phyloP scores from a whole-genome alignment of 2,797 vertebrate genomes.

The Pterois miles region DNA sequence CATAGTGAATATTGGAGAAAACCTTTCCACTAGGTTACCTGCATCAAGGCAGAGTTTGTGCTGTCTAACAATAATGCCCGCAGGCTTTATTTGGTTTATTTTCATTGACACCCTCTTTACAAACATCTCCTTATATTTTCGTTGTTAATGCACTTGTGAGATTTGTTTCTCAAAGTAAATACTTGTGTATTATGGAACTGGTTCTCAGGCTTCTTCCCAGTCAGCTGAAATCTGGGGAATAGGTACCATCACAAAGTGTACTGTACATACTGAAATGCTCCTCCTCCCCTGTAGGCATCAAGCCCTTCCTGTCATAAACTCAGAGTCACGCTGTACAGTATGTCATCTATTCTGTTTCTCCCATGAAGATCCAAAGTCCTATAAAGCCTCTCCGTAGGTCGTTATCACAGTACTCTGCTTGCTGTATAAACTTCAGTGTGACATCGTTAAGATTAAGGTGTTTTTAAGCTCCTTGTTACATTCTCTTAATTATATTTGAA shows the following conservation, averaged over 20 bases:
- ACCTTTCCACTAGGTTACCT: background rate
- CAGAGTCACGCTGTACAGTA: background rate
- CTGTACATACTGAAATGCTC: background rate
- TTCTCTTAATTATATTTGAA: background rate
- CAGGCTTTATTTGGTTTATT: background rate
- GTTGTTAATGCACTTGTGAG: background rate
- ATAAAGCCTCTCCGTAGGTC: too few species aligned
- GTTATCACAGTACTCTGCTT: background rate
- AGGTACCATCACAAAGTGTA: background rate
- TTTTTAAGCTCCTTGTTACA: background rate
- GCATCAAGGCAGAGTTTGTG: background rate
- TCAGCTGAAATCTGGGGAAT: background rate
- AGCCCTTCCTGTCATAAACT: background rate
- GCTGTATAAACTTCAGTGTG: background rate
- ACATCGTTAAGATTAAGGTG: background rate
- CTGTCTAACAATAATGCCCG: background rate
- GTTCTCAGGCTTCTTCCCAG: background rate
- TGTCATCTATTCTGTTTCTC: background rate
- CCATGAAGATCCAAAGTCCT: background rate
- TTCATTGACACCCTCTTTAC: background rate
- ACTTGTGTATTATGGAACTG: background rate
- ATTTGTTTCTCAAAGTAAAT: background rate
- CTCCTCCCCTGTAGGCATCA: background rate
- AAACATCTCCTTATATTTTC: background rate
- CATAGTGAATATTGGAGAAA: background rate